phyloP scores from a whole-genome alignment of 2,888 invertebrate genomes.

The Apotomis capreana region DNA sequence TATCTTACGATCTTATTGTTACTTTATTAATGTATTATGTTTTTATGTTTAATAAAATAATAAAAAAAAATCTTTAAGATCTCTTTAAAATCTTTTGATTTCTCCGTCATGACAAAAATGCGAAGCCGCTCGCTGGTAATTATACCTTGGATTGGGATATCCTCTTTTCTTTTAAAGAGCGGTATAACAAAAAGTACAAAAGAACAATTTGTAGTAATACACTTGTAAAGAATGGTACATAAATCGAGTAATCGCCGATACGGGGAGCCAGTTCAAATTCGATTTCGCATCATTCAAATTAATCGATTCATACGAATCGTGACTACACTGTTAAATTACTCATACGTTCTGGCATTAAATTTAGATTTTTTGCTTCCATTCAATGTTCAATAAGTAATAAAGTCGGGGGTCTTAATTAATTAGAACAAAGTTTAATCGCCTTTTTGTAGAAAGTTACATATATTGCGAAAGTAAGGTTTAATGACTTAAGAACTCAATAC shows the following conservation, averaged over 20 bases:
- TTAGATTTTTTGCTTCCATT: slow-evolving; percentile 46
- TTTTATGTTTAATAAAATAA: too few species aligned
- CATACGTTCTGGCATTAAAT: slow-evolving; percentile 47
- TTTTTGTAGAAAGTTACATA: slow-evolving; percentile 29
- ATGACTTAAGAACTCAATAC: background rate
- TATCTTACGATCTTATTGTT: too few species aligned
- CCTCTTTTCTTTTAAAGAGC: too few species aligned
- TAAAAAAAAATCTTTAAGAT: too few species aligned
- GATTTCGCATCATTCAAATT: slow-evolving; percentile 47
- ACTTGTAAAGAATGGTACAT: slow-evolving; percentile 38
- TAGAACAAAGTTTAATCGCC: slow-evolving; percentile 31
- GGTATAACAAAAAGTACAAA: slow-evolving; percentile 3
- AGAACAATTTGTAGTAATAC: slow-evolving; percentile 28
- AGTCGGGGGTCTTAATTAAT: slow-evolving; percentile 40
- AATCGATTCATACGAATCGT: slow-evolving; percentile 52
- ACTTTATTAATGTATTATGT: too few species aligned
- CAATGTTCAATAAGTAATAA: slow-evolving; percentile 43
- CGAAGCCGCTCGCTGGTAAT: too few species aligned
- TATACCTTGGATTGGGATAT: too few species aligned
- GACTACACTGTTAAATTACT: slow-evolving; percentile 47
- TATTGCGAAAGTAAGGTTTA: slow-evolving; percentile 16
- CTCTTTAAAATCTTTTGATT: too few species aligned
- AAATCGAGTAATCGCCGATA: slow-evolving; percentile 30
- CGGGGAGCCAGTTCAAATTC: slow-evolving; percentile 41
- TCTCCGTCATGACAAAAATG: too few species aligned